Percentiles rank a stretch among this genome's conserved stretches.
Evolutionary conservation across 2,797 vertebrate species (phyloP).

Genomic region (Acrossocheilus wenchowensis): DNA sequence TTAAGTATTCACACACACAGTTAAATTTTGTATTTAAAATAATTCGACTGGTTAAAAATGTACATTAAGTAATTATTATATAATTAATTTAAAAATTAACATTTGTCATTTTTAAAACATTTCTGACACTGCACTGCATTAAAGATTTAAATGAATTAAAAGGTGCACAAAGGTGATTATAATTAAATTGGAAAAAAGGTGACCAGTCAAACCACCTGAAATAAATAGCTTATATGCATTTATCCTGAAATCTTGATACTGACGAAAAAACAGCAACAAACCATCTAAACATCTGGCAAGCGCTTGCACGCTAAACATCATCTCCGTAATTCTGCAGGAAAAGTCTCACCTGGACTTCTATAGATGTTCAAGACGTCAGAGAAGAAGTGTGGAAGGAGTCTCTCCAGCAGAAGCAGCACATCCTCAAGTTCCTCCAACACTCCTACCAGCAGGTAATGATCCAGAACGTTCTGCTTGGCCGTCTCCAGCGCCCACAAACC

Average conservation of each 20-base stretch:
- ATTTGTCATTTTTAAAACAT: neutral
- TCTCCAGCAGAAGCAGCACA: slow-evolving; percentile 93
- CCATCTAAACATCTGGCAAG: too few species aligned
- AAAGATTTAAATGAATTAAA: neutral
- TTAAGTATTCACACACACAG: too few species aligned
- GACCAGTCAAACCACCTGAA: neutral
- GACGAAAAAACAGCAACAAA: too few species aligned
- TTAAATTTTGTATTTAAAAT: too few species aligned
- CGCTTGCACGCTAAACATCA: neutral
- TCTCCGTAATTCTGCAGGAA: neutral
- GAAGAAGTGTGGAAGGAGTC: slow-evolving; percentile 98
- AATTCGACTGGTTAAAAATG: too few species aligned
- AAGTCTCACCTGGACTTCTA: slow-evolving; percentile 89
- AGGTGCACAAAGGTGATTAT: neutral
- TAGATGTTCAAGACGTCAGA: slow-evolving; percentile 94
- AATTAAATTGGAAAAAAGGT: neutral
- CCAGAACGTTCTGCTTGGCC: slow-evolving; percentile 94
- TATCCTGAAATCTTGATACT: neutral
- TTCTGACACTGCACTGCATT: neutral
- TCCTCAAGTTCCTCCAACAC: slow-evolving; percentile 97
- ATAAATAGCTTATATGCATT: neutral
- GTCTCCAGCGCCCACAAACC: slow-evolving; percentile 93
- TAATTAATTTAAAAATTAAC: neutral
- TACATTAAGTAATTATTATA: too few species aligned
- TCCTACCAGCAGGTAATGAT: slow-evolving; percentile 97